phyloP scores from a whole-genome alignment of 1,140 invertebrate genomes.

The Parasteatoda tepidariorum region DNA sequence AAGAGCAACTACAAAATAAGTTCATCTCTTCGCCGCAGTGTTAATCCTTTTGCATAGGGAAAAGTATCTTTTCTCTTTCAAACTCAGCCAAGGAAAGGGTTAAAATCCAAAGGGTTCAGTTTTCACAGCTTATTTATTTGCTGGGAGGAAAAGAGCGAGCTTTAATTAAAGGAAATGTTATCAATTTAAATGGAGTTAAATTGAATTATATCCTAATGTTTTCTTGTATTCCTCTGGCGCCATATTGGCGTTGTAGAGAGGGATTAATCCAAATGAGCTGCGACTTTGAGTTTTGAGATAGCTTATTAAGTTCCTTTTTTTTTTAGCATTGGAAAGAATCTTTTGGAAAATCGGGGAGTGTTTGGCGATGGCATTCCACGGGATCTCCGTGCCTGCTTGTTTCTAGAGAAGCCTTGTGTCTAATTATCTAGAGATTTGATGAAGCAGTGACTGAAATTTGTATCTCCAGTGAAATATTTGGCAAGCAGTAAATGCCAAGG shows the following conservation, averaged over 20 bases:
- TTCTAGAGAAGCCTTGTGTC: too few relatives aligned
- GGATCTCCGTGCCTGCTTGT: too few relatives aligned
- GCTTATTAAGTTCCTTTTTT: too few relatives aligned
- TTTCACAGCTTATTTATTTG: conserved; percentile 58
- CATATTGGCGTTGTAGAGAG: background rate
- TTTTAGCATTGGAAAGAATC: too few relatives aligned
- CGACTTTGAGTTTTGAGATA: too few relatives aligned
- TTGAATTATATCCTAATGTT: conserved; percentile 56
- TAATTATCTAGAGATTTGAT: too few relatives aligned
- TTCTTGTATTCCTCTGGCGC: background rate
- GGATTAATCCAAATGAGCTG: background rate
- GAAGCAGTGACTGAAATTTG: too few relatives aligned
- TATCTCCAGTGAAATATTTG: too few relatives aligned
- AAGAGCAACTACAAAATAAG: conserved; percentile 38
- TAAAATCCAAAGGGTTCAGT: conserved; percentile 7
- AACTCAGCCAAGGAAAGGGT: background rate
- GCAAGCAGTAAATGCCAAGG: too few relatives aligned
- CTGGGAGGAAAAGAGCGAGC: background rate
- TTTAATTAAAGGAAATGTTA: conserved; percentile 60
- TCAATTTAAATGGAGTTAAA: conserved; percentile 60
- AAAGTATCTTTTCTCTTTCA: background rate
- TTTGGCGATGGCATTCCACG: too few relatives aligned
- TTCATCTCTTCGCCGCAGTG: conserved; percentile 8
- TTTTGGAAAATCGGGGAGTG: too few relatives aligned
- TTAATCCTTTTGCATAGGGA: conserved; percentile 39